phyloP scores from a whole-genome alignment of 2,113 vertebrate genomes.

The Phodopus roborovskii region DNA sequence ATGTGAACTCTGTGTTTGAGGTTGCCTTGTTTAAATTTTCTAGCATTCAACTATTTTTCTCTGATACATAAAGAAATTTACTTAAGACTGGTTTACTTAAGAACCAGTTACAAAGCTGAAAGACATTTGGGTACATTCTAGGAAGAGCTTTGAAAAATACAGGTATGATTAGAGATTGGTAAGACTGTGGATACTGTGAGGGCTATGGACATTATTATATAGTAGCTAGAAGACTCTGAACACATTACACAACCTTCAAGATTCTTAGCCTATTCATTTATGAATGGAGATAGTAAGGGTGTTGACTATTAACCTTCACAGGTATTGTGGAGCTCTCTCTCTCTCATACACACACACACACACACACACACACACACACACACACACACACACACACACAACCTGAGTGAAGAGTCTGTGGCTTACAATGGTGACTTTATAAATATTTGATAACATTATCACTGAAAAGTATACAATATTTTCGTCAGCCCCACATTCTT shows the following conservation, averaged over 20 bases:
- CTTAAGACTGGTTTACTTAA: too few species aligned
- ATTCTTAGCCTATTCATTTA: background rate
- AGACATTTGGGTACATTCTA: background rate
- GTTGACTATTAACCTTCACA: background rate
- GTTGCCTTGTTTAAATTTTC: background rate
- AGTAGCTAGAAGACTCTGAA: background rate
- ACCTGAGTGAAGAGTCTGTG: background rate
- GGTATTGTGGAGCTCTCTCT: background rate
- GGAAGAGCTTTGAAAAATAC: background rate
- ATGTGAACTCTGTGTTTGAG: background rate
- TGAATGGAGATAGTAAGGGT: background rate
- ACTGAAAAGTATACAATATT: slow-evolving; percentile 19
- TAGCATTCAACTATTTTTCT: background rate
- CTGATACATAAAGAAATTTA: background rate
- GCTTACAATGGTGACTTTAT: background rate
- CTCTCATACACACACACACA: too few species aligned
- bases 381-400: too few species aligned
- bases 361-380: background rate
- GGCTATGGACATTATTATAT: background rate
- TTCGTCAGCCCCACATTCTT: slow-evolving; percentile 19
- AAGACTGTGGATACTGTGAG: background rate
- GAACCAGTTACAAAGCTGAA: background rate
- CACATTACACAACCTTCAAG: background rate
- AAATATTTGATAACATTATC: slow-evolving; percentile 25
- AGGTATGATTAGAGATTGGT: background rate